Conservation (phyloP, 2,888 invertebrate genomes). For the Leptinotarsa rubiginosa region DNA sequence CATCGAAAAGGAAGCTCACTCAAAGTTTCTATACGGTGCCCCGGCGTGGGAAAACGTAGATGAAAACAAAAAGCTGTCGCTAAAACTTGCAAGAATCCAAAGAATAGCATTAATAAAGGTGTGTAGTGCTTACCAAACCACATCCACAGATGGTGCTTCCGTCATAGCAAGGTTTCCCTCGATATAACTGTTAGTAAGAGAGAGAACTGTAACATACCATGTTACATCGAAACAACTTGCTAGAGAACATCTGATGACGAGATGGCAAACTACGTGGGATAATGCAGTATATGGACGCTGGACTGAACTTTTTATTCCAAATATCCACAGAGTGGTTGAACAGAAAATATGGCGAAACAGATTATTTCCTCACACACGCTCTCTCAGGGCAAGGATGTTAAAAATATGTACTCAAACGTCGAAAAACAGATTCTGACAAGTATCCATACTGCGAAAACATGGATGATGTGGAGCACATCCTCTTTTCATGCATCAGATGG, state of each 20-base stretch:
- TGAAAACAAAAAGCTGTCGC: conserved; percentile 10
- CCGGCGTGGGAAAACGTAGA: not conserved
- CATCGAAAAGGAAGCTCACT: not conserved
- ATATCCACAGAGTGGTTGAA: conserved; percentile 34
- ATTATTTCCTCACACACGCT: conserved; percentile 28
- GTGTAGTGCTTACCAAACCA: conserved; percentile 19
- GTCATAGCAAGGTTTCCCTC: conserved; percentile 18
- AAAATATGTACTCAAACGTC: not conserved
- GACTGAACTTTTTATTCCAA: conserved; percentile 31
- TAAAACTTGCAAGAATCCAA: conserved; percentile 10
- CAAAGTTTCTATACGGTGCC: not conserved
- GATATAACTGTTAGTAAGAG: conserved; percentile 1
- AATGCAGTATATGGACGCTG: conserved; percentile 22
- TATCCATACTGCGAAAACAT: conserved; percentile 28
- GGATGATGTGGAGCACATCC: conserved; percentile 29
- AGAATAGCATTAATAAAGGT: not conserved
- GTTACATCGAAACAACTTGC: not conserved
- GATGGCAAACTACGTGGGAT: conserved; percentile 32
- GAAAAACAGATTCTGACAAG: conserved; percentile 12
- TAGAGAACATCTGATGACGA: not conserved
- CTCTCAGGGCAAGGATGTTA: conserved; percentile 15
- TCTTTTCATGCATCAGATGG: conserved; percentile 29
- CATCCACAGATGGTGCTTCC: conserved; percentile 4
- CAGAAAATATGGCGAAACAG: conserved; percentile 11
- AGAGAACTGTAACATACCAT: not conserved